These are phyloP conservation scores for Paracyclopina nana DNA, from an alignment of 1,140 invertebrate species.

Conservation along the genomic window DNA sequence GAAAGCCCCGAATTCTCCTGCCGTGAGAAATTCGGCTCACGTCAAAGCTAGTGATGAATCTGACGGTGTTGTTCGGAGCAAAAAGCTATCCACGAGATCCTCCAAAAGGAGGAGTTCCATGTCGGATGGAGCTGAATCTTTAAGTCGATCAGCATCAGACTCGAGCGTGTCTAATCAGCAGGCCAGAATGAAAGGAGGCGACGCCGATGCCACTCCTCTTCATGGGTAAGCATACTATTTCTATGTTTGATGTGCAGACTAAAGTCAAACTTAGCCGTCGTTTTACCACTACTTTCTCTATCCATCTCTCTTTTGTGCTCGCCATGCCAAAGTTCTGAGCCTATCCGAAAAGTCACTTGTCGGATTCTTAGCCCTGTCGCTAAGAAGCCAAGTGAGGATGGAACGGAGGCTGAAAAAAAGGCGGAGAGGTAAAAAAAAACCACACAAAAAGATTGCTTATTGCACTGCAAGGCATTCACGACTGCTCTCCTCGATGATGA, in stretches of 20 bases:
- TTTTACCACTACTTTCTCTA: too few relatives aligned
- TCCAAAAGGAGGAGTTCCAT: conserved; percentile 25
- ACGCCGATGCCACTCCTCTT: conserved; percentile 48
- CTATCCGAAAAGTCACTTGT: conserved; percentile 14
- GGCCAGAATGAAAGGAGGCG: too few relatives aligned
- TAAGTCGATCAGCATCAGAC: conserved; percentile 67
- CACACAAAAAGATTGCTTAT: too few relatives aligned
- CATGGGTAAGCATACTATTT: conserved; percentile 36
- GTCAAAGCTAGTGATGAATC: too few relatives aligned
- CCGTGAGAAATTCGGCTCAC: too few relatives aligned
- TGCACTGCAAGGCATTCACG: too few relatives aligned
- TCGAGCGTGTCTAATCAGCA: conserved; percentile 51
- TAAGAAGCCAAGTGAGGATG: background rate
- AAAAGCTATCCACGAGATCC: too few relatives aligned
- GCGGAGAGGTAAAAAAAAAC: too few relatives aligned
- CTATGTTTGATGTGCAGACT: background rate
- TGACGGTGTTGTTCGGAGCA: too few relatives aligned
- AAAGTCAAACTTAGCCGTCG: background rate
- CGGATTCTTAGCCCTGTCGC: conserved; percentile 8
- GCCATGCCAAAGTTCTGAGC: background rate
- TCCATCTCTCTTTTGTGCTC: background rate
- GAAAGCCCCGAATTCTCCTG: background rate
- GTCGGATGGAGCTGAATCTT: conserved; percentile 50
- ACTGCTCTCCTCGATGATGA: too few relatives aligned
- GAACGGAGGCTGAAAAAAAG: too few relatives aligned